A percentile compares a stretch with the other conserved stretches of the same genome.
phyloP scores from a whole-genome alignment of 2,888 invertebrate genomes.

The Clistopyga incitator region DNA sequence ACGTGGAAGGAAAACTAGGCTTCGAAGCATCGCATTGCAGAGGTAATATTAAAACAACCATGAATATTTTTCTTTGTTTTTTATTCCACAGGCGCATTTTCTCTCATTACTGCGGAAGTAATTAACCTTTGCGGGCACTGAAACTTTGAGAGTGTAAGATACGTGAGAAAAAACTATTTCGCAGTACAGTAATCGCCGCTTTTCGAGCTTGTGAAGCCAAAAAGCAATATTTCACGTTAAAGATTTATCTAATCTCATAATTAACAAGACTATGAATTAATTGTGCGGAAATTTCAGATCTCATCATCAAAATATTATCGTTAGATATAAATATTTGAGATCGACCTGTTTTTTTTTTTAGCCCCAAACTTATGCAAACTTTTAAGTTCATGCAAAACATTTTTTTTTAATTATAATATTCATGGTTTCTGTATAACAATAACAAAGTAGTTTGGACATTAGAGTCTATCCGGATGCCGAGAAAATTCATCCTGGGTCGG shows the following conservation, averaged over 20 bases:
- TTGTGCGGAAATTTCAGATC: no score
- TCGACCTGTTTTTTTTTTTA: background rate
- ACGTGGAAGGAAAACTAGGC: no score
- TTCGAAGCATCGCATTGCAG: background rate
- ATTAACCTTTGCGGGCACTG: background rate
- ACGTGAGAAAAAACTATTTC: background rate
- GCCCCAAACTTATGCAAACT: no score
- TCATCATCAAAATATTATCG: no score
- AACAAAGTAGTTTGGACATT: constrained; percentile 25
- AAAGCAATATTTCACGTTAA: constrained; percentile 3
- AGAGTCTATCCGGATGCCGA: background rate
- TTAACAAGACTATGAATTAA: no score
- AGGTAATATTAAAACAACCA: background rate
- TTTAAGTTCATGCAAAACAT: no score
- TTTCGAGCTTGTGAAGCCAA: background rate
- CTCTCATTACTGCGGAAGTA: background rate
- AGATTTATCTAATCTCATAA: no score
- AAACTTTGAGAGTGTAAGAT: background rate
- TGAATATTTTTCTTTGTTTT: background rate
- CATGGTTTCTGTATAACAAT: no score
- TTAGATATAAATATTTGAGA: no score
- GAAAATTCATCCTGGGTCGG: background rate
- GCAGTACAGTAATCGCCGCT: background rate
- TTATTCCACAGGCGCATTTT: background rate
- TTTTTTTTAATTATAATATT: no score